phyloP scores from a whole-genome alignment of 2,113 vertebrate genomes.

The Xyliphius kryptos region DNA sequence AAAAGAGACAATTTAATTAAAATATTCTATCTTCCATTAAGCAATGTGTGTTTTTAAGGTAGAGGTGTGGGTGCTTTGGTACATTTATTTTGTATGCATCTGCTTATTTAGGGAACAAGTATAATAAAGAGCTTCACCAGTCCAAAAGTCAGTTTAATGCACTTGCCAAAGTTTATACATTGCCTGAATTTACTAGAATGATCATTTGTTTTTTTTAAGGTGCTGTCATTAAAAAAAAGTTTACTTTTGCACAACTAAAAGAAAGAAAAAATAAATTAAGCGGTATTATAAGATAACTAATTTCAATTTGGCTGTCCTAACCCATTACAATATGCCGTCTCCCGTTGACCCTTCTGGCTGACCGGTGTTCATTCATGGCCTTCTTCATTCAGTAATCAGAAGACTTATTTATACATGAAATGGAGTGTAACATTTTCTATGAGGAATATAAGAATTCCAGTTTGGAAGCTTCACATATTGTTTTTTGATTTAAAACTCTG shows the following conservation, averaged over 20 bases:
- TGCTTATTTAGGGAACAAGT: not conserved
- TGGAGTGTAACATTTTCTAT: constrained; percentile 30
- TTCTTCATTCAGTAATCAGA: constrained; percentile 31
- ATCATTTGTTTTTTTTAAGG: constrained; percentile 9
- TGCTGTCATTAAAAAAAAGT: constrained; percentile 31
- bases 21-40: too few species aligned
- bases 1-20: too few species aligned
- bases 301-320: constrained; percentile 30
- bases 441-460: constrained; percentile 19
- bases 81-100: too few species aligned
- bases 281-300: constrained; percentile 28
- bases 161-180: constrained; percentile 16
- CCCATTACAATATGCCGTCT: constrained; percentile 7
- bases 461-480: constrained; percentile 16
- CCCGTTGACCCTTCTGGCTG: constrained; percentile 26
- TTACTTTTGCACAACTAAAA: constrained; percentile 17
- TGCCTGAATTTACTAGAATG: not conserved
- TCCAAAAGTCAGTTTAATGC: constrained; percentile 12
- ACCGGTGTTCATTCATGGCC: constrained; percentile 20
- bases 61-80: too few species aligned
- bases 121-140: constrained; percentile 1
- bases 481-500: constrained; percentile 20
- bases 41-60: too few species aligned
- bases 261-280: constrained; percentile 16
- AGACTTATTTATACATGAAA: constrained; percentile 30